Evolutionary conservation across 2,888 invertebrate genomes (phyloP).

Genomic region (Matsumyia berberina): DNA sequence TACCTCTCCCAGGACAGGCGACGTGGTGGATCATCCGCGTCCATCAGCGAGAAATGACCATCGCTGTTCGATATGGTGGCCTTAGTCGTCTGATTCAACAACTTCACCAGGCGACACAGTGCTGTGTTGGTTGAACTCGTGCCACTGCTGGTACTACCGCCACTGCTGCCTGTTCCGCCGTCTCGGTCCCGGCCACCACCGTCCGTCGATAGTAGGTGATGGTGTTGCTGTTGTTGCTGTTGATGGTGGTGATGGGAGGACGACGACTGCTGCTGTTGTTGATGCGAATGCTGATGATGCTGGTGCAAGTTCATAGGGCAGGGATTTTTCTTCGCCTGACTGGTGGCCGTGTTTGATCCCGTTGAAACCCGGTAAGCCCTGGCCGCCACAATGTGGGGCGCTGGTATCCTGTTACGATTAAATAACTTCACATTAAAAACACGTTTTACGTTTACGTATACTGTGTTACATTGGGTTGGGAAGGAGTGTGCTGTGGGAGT

Average conservation of each 20-base stretch:
- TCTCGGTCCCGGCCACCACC: slow-evolving; percentile 75
- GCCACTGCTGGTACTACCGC: slow-evolving; percentile 72
- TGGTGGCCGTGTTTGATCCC: slow-evolving; percentile 68
- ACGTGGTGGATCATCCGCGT: slow-evolving; percentile 85
- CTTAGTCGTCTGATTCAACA: slow-evolving; percentile 85
- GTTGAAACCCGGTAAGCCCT: slow-evolving; percentile 85
- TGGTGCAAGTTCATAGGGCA: slow-evolving; percentile 72
- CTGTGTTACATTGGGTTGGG: slow-evolving; percentile 41
- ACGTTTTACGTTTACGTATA: slow-evolving; percentile 68
- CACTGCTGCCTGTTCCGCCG: slow-evolving; percentile 78
- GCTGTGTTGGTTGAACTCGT: slow-evolving; percentile 81
- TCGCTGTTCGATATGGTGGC: slow-evolving; percentile 74
- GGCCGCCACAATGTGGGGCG: slow-evolving; percentile 86
- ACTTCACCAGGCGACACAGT: slow-evolving; percentile 86
- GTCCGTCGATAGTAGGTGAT: slow-evolving; percentile 51
- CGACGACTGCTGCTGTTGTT: slow-evolving; percentile 54
- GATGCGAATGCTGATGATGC: slow-evolving; percentile 73
- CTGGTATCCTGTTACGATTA: slow-evolving; percentile 85
- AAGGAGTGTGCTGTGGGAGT: neutral
- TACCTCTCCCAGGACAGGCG: slow-evolving; percentile 87
- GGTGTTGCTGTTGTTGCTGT: slow-evolving; percentile 75
- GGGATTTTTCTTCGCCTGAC: slow-evolving; percentile 70
- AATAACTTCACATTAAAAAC: slow-evolving; percentile 75
- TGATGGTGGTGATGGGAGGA: slow-evolving; percentile 68
- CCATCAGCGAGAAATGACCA: slow-evolving; percentile 81